A percentile compares a stretch with the other conserved stretches of the same genome.
Evolutionary conservation across 2,113 vertebrate species (phyloP).

Genomic region (Cynocephalus volans): DNA sequence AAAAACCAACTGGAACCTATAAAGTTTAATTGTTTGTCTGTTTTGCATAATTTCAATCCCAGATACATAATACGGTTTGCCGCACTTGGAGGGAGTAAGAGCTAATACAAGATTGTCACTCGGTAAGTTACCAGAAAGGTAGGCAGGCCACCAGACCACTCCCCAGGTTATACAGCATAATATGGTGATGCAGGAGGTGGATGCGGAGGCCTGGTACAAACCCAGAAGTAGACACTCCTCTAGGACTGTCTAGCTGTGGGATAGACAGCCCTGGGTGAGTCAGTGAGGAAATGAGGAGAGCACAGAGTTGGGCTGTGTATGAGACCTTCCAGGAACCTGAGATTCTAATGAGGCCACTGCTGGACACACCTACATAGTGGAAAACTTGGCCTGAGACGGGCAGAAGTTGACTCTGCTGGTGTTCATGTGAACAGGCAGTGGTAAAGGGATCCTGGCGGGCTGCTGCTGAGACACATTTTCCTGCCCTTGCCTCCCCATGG

Average conservation of each 20-base stretch:
- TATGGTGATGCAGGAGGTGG: background rate
- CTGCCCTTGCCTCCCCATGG: background rate
- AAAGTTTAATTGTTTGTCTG: background rate
- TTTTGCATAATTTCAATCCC: background rate
- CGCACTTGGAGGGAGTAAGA: background rate
- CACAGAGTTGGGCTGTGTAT: background rate
- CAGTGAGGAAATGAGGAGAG: background rate
- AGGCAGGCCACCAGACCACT: background rate
- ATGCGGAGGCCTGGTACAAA: background rate
- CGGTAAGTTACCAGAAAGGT: background rate
- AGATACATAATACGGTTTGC: background rate
- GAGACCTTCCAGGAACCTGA: no score
- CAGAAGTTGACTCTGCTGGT: no score
- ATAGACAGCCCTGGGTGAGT: background rate
- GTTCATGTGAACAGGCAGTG: no score
- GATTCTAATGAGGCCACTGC: background rate
- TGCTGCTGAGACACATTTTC: no score
- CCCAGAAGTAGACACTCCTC: no score
- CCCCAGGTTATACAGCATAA: background rate
- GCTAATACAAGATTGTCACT: background rate
- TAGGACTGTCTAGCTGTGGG: background rate
- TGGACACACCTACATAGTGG: background rate
- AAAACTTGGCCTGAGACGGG: background rate
- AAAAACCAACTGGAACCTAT: background rate
- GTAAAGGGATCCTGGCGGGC: background rate